A percentile compares a stretch with the other conserved stretches of the same genome.
These are phyloP conservation scores for Pogoniulus pusillus DNA, from an alignment of 2,797 vertebrate genomes.

Conservation along the genomic window DNA sequence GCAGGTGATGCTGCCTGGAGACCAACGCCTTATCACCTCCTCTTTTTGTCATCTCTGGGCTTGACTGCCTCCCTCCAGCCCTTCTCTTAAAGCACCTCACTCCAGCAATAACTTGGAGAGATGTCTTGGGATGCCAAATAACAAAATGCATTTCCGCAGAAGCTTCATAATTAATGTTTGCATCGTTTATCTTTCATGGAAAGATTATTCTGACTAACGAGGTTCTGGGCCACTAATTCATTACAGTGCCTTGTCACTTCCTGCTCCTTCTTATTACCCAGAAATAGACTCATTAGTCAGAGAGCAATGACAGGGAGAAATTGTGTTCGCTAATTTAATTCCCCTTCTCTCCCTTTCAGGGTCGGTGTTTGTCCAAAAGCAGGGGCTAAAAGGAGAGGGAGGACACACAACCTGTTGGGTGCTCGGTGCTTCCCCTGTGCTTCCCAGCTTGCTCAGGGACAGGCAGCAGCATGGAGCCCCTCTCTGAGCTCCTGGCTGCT, in stretches of 20 bases:
- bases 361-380: slow-evolving; percentile 67
- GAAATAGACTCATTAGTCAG: slow-evolving; percentile 86
- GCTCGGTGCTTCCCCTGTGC: not conserved
- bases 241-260: slow-evolving; percentile 82
- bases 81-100: slow-evolving; percentile 21
- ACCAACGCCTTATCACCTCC: not conserved
- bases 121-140: slow-evolving; percentile 72
- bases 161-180: slow-evolving; percentile 83
- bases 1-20: not conserved
- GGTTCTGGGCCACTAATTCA: slow-evolving; percentile 85
- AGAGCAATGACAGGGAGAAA: slow-evolving; percentile 84
- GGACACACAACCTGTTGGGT: not conserved
- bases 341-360: slow-evolving; percentile 68
- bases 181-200: slow-evolving; percentile 82
- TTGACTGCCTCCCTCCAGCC: not conserved
- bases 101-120: slow-evolving; percentile 64
- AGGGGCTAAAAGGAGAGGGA: slow-evolving; percentile 38
- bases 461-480: rapidly evolving
- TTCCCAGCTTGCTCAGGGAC: rapidly evolving
- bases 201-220: slow-evolving; percentile 87
- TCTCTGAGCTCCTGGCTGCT: not conserved
- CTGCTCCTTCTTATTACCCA: slow-evolving; percentile 84
- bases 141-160: slow-evolving; percentile 73
- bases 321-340: slow-evolving; percentile 84
- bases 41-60: not conserved